Conservation (phyloP, 2,113 vertebrate species). For the Scomber japonicus region DNA sequence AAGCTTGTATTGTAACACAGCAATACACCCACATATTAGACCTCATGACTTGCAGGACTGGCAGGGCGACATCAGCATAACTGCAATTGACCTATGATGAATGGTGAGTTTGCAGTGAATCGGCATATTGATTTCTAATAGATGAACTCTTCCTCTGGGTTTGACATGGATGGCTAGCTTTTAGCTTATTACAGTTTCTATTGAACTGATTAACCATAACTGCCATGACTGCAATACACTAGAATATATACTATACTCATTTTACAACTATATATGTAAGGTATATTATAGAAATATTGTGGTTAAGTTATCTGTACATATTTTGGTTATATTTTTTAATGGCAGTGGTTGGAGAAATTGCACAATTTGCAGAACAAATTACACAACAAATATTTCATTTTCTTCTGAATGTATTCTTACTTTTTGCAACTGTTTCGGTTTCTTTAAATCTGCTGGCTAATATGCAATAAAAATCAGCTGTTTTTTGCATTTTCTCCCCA, state of each 20-base stretch:
- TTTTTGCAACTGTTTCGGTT: too few relatives aligned
- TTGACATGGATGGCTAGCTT: neutral
- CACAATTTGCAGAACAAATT: too few relatives aligned
- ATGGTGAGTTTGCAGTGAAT: conserved; percentile 8
- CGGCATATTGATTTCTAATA: conserved; percentile 36
- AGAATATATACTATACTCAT: neutral
- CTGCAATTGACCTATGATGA: conserved; percentile 2
- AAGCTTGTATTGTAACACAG: neutral
- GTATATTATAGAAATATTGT: too few relatives aligned
- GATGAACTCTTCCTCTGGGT: neutral
- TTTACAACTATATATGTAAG: too few relatives aligned
- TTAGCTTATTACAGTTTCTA: conserved; percentile 12
- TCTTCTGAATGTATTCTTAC: too few relatives aligned
- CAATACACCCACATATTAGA: neutral
- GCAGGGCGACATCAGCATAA: neutral
- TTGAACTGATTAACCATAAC: neutral
- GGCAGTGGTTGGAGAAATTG: too few relatives aligned
- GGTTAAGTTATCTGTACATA: too few relatives aligned
- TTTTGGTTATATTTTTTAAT: too few relatives aligned
- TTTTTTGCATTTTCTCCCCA: neutral
- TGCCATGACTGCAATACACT: neutral
- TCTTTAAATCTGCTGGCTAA: neutral
- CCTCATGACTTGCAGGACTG: neutral
- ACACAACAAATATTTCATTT: too few relatives aligned
- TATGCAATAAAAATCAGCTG: neutral